phyloP scores from a whole-genome alignment of 2,113 vertebrate genomes.

The Chitala chitala region DNA sequence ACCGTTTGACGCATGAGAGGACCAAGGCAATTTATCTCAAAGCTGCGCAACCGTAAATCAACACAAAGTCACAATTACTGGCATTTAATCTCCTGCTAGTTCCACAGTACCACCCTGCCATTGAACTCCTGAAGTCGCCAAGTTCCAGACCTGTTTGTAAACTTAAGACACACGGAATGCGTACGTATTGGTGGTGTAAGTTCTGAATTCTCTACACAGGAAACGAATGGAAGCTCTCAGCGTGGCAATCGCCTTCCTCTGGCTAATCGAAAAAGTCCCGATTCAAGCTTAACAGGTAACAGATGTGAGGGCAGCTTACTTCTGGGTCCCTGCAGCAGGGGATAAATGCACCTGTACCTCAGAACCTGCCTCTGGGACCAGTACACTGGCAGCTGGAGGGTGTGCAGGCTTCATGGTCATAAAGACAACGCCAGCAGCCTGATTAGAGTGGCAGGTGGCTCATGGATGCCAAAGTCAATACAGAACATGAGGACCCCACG shows the following conservation, averaged over 20 bases:
- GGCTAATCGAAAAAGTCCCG: not conserved
- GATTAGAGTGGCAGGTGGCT: not conserved
- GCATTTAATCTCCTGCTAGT: too few species aligned
- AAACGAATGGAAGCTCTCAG: not conserved
- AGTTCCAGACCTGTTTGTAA: too few species aligned
- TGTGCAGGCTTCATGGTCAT: not conserved
- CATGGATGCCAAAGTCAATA: not conserved
- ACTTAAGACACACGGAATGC: too few species aligned
- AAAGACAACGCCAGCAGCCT: not conserved
- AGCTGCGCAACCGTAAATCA: too few species aligned
- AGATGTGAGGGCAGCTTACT: too few species aligned
- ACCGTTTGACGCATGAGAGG: too few species aligned
- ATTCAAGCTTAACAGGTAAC: not conserved
- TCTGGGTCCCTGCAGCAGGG: too few species aligned
- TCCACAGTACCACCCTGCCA: too few species aligned
- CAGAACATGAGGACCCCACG: not conserved
- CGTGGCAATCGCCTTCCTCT: not conserved
- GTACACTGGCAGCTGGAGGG: too few species aligned
- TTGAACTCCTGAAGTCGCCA: not conserved
- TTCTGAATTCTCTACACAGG: not conserved
- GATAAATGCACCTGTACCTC: not conserved
- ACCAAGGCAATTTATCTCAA: too few species aligned
- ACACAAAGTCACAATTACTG: too few species aligned
- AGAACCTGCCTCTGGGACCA: not conserved
- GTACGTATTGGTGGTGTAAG: not conserved